Base-by-base conservation (phyloP, 2,888 invertebrate species). In the Escarpia spicata region DNA sequence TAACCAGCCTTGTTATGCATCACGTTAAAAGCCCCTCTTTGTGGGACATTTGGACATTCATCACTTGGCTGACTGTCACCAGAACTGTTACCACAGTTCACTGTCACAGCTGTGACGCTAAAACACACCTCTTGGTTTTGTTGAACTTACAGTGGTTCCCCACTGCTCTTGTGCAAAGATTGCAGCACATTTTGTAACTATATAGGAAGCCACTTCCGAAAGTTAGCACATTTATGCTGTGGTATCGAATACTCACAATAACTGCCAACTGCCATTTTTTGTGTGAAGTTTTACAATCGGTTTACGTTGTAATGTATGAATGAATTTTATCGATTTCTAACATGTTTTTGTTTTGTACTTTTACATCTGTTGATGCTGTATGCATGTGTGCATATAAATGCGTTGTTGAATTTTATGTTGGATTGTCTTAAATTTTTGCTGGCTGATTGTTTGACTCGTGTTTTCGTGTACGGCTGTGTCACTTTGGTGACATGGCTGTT, bases 341-440 rank as follows among this genome's bases (percentile, higher is more conserved):
- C 43, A 91, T 4, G 52, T 44, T 91, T 37, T 91, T 19, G n/a
- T 91, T 91, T 91, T 91, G 75, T 75, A 75, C 15, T 75, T 75
- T 75, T 75, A 75, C 75, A 26, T 75, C 26, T 26, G 26, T 75
- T 75, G 75, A 75, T 75, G 19, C 3, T 75, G 75, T 75, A 75
- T n/a, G n/a, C 75, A 26, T 6, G n/a, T n/a, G 75, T 75, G 75
- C 75, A 75, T 75, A 75, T 91, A 44, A 91, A 91, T 44, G 43
- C 44, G 91, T 44, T 43, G 43, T 91, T 91, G 91, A 91, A 15
- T 91, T 91, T 43, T 31, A 6, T 91, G 43, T 91, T 91, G 91
- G 37, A 43, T 44, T 31, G 43, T 43, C 91, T 91, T 91, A 31
- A 3, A 43, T 91, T 91, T 91, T 91, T 91, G 91, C n/a, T 91